Conservation (phyloP, 2,888 invertebrate species). For the Oithona nana region DNA sequence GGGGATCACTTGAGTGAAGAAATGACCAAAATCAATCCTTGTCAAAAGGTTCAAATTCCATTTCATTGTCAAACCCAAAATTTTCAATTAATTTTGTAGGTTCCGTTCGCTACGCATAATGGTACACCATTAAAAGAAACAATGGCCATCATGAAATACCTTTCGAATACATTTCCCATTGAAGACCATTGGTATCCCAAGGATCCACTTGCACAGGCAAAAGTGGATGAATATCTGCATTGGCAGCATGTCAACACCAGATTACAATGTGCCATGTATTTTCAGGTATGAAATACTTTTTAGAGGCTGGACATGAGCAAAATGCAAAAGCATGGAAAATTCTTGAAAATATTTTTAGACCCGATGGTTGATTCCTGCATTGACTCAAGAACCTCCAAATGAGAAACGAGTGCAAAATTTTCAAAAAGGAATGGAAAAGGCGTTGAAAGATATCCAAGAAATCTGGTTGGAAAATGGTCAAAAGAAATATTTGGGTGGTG, state of each 20-base stretch:
- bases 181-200: conserved; percentile 46
- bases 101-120: background rate
- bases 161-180: conserved; percentile 34
- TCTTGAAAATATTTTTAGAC: background rate
- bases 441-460: conserved; percentile 33
- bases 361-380: conserved; percentile 30
- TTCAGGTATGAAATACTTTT: conserved; percentile 31
- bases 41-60: too few species aligned
- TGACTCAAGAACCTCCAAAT: conserved; percentile 32
- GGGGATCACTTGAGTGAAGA: background rate
- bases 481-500: conserved; percentile 38
- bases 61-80: too few species aligned
- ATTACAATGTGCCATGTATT: conserved; percentile 38
- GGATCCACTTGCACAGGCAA: conserved; percentile 39
- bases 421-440: conserved; percentile 34
- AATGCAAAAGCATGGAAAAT: background rate
- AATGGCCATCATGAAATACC: conserved; percentile 48
- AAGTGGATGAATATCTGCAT: conserved; percentile 50
- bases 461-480: conserved; percentile 27
- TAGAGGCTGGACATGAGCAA: background rate
- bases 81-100: background rate
- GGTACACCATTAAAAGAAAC: conserved; percentile 29
- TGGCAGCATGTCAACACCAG: conserved; percentile 55
- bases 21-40: too few species aligned
- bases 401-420: conserved; percentile 29